These are phyloP conservation scores for Conger conger DNA, from an alignment of 2,113 vertebrate genomes.

Conservation along the genomic window DNA sequence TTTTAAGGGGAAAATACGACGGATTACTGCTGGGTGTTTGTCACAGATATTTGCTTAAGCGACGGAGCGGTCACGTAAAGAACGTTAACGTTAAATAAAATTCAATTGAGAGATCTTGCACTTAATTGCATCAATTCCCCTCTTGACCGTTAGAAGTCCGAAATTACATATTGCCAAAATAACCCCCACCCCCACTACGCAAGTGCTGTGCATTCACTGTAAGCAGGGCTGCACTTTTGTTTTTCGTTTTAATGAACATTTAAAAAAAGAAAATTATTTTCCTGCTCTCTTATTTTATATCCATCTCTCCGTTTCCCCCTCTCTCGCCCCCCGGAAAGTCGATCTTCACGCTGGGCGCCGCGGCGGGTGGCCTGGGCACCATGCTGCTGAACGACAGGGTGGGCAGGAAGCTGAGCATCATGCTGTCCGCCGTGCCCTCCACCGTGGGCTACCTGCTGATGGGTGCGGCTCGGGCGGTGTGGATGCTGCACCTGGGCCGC, in stretches of 20 bases:
- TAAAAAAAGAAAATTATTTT: too few species aligned
- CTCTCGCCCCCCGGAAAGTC: conserved; percentile 61
- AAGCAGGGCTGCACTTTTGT: neutral
- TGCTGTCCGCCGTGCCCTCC: conserved; percentile 82
- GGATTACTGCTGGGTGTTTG: too few species aligned
- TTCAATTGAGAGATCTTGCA: too few species aligned
- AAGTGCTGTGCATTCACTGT: neutral
- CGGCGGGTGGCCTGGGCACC: conserved; percentile 78
- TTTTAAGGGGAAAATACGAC: too few species aligned
- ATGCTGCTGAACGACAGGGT: conserved; percentile 87
- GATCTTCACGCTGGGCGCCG: conserved; percentile 82
- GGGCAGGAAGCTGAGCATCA: conserved; percentile 91
- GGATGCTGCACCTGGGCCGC: conserved; percentile 85
- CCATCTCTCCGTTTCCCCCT: neutral
- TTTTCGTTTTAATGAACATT: neutral
- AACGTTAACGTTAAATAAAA: too few species aligned
- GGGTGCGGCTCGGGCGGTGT: conserved; percentile 71
- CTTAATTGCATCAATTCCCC: too few species aligned
- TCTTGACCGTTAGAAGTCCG: too few species aligned
- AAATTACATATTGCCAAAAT: too few species aligned
- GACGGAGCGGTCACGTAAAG: too few species aligned
- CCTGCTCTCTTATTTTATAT: neutral
- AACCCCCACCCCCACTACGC: too few species aligned
- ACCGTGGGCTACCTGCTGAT: conserved; percentile 78
- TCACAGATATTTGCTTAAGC: too few species aligned